Evolutionary conservation across 2,113 vertebrate species (phyloP).

Genomic region (Channa maculata): DNA sequence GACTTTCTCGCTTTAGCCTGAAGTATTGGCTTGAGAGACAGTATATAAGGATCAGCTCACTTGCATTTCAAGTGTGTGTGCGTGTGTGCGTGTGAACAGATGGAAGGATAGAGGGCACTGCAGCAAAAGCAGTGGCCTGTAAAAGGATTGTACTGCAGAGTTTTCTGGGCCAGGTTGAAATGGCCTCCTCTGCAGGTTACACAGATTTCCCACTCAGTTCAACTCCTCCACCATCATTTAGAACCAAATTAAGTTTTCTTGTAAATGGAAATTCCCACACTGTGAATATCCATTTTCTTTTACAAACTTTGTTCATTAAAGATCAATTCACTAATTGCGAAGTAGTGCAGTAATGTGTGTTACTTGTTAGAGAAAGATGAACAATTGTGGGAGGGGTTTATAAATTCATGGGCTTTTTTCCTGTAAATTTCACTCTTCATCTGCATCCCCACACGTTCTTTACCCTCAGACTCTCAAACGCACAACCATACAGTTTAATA

Average conservation of each 20-base stretch:
- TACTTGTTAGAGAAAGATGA: conserved; percentile 12
- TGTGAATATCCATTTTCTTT: background rate
- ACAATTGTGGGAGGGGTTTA: conserved; percentile 11
- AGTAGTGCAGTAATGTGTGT: background rate
- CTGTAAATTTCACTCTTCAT: conserved; percentile 36
- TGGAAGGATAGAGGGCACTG: conserved; percentile 75
- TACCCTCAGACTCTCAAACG: conserved; percentile 17
- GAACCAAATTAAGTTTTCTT: conserved; percentile 28
- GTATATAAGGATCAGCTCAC: conserved; percentile 73
- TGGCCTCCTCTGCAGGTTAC: conserved; percentile 63
- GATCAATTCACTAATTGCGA: conserved; percentile 10
- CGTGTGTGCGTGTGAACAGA: conserved; percentile 13
- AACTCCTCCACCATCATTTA: conserved; percentile 35
- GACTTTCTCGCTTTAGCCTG: conserved; percentile 31
- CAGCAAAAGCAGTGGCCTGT: conserved; percentile 76
- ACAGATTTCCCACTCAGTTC: conserved; percentile 43
- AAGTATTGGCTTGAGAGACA: conserved; percentile 51
- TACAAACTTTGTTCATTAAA: background rate
- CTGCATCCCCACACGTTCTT: background rate
- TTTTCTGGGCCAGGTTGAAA: conserved; percentile 67
- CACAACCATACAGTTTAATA: conserved; percentile 5
- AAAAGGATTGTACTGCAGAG: conserved; percentile 71
- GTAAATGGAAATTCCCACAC: background rate
- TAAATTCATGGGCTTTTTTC: conserved; percentile 25
- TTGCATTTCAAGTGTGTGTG: conserved; percentile 57